A percentile compares a stretch with the other conserved stretches of the same genome.
phyloP scores from a whole-genome alignment of 2,797 vertebrate species.

The Schizothorax lantsangensis region DNA sequence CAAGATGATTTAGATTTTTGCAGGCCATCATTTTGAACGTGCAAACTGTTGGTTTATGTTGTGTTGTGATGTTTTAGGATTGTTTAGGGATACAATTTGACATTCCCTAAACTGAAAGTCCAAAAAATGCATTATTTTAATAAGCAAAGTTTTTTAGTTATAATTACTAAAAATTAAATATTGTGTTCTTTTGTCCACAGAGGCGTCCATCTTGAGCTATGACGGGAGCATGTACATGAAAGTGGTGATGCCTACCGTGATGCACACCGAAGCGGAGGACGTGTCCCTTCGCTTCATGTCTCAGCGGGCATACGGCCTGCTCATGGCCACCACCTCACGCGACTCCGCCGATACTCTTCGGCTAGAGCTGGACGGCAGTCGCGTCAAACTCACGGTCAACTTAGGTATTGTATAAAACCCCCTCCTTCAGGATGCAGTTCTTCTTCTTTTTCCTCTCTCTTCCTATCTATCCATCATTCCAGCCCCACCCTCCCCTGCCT shows the following conservation, averaged over 20 bases:
- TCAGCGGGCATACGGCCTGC: constrained; percentile 93
- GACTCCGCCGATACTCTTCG: constrained; percentile 96
- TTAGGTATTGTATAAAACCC: constrained; percentile 92
- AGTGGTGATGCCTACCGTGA: constrained; percentile 94
- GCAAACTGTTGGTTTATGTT: not conserved
- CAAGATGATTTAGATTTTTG: not conserved
- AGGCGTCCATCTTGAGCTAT: constrained; percentile 96
- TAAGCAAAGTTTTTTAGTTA: not conserved
- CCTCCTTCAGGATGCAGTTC: constrained; percentile 57
- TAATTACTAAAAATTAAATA: no score
- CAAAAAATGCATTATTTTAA: not conserved
- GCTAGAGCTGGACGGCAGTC: constrained; percentile 93
- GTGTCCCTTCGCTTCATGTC: constrained; percentile 97
- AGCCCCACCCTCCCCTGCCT: constrained; percentile 55
- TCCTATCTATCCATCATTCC: constrained; percentile 58
- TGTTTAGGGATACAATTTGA: not conserved
- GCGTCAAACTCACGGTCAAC: constrained; percentile 98
- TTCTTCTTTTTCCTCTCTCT: constrained; percentile 62
- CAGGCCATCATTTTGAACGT: not conserved
- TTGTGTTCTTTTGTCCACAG: constrained; percentile 73
- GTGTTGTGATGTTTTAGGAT: not conserved
- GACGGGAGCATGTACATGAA: constrained; percentile 99
- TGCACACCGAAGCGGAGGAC: constrained; percentile 98
- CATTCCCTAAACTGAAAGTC: not conserved
- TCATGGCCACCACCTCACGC: constrained; percentile 95